Conservation (phyloP, 2,797 vertebrate genomes). For the Simalia tracyae region DNA sequence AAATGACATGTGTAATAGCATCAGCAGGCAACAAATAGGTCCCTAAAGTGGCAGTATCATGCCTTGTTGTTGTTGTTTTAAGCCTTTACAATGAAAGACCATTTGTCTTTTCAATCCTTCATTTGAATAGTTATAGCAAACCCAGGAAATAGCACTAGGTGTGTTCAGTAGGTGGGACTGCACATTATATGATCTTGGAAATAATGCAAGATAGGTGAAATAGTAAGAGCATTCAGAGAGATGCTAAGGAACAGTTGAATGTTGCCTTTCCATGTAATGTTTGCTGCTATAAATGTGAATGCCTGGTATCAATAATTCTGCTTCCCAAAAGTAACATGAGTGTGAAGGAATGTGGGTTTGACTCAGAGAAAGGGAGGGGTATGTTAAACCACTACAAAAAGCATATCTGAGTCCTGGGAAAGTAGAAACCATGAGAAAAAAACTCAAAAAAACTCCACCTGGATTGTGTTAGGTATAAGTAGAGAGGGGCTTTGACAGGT, state of each 20-base stretch:
- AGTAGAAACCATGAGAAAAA: not conserved
- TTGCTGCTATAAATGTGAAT: conserved; percentile 39
- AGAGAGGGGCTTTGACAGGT: not conserved
- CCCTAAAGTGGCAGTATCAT: conserved; percentile 82
- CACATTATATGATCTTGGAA: conserved; percentile 39
- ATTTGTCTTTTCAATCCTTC: conserved; percentile 74
- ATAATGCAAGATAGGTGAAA: conserved; percentile 41
- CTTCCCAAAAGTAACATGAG: not conserved
- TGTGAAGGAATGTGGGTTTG: not conserved
- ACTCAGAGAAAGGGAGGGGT: not conserved
- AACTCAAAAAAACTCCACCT: not conserved
- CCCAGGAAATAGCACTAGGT: conserved; percentile 70
- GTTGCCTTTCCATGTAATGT: conserved; percentile 44
- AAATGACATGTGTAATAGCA: conserved; percentile 82
- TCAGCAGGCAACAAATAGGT: conserved; percentile 82
- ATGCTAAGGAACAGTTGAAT: conserved; percentile 33
- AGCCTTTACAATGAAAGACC: conserved; percentile 73
- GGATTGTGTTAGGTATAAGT: not conserved
- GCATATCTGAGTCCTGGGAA: not conserved
- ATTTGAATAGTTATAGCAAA: conserved; percentile 77
- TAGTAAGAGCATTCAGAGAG: conserved; percentile 50
- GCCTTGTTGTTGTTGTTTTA: conserved; percentile 80
- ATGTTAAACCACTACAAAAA: not conserved
- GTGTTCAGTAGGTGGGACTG: conserved; percentile 61
- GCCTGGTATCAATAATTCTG: conserved; percentile 48